Conservation (phyloP, 1,140 invertebrate species). For the Ctenoplectra terminalis region DNA sequence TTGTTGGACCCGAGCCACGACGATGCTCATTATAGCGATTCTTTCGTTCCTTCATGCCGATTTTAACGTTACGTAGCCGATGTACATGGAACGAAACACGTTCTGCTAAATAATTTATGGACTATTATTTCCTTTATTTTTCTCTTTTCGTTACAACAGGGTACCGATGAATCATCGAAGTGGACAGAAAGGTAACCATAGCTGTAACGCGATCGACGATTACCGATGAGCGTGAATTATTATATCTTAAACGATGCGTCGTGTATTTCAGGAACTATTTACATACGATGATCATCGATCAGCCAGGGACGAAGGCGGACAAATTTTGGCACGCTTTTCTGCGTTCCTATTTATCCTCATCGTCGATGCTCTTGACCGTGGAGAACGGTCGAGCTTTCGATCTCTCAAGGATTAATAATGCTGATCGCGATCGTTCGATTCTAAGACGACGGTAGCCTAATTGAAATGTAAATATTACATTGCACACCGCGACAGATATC, state of each 20-base stretch:
- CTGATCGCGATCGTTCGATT: not conserved
- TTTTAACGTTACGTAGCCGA: constrained; percentile 5
- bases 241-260: not conserved
- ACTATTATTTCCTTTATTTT: not conserved
- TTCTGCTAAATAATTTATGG: not conserved
- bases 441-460: constrained; percentile 25
- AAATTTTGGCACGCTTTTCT: constrained; percentile 7
- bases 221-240: not conserved
- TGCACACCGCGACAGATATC: constrained; percentile 17
- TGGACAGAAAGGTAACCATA: constrained; percentile 13
- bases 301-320: not conserved
- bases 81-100: not conserved
- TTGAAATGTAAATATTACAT: constrained; percentile 43
- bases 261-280: constrained; percentile 36
- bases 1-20: constrained; percentile 39
- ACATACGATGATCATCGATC: constrained; percentile 22
- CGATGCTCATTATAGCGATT: constrained; percentile 25
- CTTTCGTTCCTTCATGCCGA: constrained; percentile 20
- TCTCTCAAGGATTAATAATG: not conserved
- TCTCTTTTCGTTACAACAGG: not conserved
- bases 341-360: not conserved
- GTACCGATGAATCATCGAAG: not conserved
- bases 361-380: not conserved
- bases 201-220: not conserved
- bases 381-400: not conserved